A percentile compares a stretch with the other conserved stretches of the same genome.
Conservation (phyloP, 1,140 invertebrate genomes). For the Laodelphax striatellus region DNA sequence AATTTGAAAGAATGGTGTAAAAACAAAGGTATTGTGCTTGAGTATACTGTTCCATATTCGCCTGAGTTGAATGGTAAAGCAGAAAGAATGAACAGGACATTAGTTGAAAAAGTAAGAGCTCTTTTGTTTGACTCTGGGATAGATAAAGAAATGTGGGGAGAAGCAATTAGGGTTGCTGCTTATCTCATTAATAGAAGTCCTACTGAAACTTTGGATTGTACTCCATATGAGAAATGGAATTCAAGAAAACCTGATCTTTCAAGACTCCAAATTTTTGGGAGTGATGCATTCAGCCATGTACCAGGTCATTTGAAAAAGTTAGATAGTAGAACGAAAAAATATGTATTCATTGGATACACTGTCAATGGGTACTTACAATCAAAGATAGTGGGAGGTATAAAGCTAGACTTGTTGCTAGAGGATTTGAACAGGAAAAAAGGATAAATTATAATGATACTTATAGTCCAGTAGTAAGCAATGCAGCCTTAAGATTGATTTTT, state of each 20-base stretch:
- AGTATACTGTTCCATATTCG: conserved; percentile 22
- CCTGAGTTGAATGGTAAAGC: conserved; percentile 28
- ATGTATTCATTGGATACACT: too few relatives aligned
- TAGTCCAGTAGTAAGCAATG: too few relatives aligned
- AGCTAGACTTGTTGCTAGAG: too few relatives aligned
- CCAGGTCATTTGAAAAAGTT: neutral
- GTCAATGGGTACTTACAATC: too few relatives aligned
- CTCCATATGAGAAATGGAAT: conserved; percentile 30
- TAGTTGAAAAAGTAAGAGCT: conserved; percentile 33
- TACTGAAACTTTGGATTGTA: conserved; percentile 14
- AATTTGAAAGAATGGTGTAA: conserved; percentile 4
- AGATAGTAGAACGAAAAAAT: too few relatives aligned
- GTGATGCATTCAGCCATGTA: conserved; percentile 15
- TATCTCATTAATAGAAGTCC: conserved; percentile 25
- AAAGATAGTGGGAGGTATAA: too few relatives aligned
- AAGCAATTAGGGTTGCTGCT: conserved; percentile 24
- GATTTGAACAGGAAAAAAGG: too few relatives aligned
- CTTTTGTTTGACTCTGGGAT: conserved; percentile 18
- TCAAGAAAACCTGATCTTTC: conserved; percentile 11
- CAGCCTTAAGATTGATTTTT: too few relatives aligned
- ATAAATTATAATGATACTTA: too few relatives aligned
- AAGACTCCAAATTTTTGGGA: conserved; percentile 28
- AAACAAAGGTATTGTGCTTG: conserved; percentile 10
- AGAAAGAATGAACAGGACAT: conserved; percentile 30
- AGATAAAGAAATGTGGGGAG: conserved; percentile 25